Conservation (phyloP, 1,140 invertebrate genomes). For the Melanaphis sacchari region DNA sequence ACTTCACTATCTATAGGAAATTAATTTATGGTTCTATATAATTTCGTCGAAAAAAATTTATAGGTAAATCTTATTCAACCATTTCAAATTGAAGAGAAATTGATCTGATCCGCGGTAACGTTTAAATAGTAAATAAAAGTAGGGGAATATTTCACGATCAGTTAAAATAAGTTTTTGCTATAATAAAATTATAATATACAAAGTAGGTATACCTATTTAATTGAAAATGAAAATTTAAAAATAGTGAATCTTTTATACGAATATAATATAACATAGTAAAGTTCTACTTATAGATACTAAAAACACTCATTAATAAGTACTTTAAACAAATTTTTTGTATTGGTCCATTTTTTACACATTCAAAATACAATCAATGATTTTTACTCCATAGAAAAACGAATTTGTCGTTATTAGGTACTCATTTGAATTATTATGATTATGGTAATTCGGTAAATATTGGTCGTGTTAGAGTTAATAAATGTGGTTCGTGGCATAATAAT, state of each 20-base stretch:
- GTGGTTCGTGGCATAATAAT: not conserved
- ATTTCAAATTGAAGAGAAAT: conserved; percentile 12
- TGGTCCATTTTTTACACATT: too few relatives aligned
- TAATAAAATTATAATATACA: not conserved
- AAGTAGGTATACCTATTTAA: too few relatives aligned
- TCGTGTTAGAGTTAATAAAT: not conserved
- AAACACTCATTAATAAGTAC: too few relatives aligned
- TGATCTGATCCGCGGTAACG: not conserved
- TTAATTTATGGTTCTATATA: not conserved
- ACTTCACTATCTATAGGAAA: not conserved
- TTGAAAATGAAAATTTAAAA: not conserved
- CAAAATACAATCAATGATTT: not conserved
- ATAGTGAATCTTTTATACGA: not conserved
- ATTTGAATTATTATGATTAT: not conserved
- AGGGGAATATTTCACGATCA: not conserved
- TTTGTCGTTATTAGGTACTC: not conserved
- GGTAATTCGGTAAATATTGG: not conserved
- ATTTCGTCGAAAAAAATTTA: not conserved
- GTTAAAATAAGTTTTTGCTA: not conserved
- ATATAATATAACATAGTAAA: too few relatives aligned
- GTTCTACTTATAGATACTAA: too few relatives aligned
- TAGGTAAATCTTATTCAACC: not conserved
- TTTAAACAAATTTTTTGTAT: too few relatives aligned
- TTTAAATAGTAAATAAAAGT: not conserved
- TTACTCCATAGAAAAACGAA: not conserved